These are phyloP conservation scores for Amyelois transitella DNA, from an alignment of 1,140 invertebrate species.

Conservation along the genomic window DNA sequence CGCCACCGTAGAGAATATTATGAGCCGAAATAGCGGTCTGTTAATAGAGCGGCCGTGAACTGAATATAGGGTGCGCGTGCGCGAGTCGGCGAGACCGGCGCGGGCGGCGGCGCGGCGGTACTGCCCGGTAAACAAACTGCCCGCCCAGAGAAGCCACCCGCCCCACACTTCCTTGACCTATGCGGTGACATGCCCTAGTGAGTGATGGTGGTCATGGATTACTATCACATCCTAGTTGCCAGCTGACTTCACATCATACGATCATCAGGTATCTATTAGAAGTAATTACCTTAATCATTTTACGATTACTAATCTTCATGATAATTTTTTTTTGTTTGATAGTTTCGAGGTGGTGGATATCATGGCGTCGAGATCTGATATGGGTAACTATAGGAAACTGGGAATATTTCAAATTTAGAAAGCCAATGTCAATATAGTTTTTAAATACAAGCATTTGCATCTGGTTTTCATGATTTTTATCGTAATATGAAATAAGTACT, in stretches of 20 bases:
- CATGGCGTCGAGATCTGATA: too few relatives aligned
- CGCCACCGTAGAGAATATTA: slow-evolving; percentile 58
- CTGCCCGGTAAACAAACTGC: slow-evolving; percentile 59
- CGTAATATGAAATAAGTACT: too few relatives aligned
- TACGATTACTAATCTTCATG: neutral
- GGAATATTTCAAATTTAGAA: too few relatives aligned
- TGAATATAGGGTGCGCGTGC: slow-evolving; percentile 57
- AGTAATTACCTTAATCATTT: neutral
- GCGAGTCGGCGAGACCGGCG: slow-evolving; percentile 35
- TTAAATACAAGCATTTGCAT: too few relatives aligned
- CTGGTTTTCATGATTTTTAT: too few relatives aligned
- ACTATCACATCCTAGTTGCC: neutral
- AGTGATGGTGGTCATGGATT: slow-evolving; percentile 42
- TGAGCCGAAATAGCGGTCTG: slow-evolving; percentile 69
- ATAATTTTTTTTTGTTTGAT: neutral
- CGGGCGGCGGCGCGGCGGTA: slow-evolving; percentile 42
- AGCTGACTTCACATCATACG: neutral
- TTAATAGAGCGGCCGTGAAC: slow-evolving; percentile 70
- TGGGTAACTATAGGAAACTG: too few relatives aligned
- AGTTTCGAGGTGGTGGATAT: too few relatives aligned
- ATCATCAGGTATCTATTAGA: neutral
- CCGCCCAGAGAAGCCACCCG: slow-evolving; percentile 29
- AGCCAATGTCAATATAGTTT: too few relatives aligned
- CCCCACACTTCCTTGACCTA: slow-evolving; percentile 45
- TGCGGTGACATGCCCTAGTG: slow-evolving; percentile 32